phyloP scores from a whole-genome alignment of 2,888 invertebrate genomes.

The Lottia gigantea region DNA sequence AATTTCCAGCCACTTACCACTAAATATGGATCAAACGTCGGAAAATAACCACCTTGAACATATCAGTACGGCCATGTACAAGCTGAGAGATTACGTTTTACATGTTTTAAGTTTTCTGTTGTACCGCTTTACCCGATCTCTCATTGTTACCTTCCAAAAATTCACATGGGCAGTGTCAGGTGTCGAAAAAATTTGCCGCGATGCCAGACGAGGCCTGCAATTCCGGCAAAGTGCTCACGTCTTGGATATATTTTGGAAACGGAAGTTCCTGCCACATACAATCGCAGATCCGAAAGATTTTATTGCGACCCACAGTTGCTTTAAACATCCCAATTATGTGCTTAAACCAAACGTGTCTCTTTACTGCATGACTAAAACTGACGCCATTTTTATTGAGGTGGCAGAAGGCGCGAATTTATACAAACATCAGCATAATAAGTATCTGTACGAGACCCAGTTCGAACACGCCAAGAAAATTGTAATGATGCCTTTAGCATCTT shows the following conservation, averaged over 20 bases:
- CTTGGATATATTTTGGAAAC: conserved; percentile 54
- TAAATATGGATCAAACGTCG: conserved; percentile 31
- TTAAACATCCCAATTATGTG: conserved; percentile 57
- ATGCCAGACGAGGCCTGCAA: conserved; percentile 51
- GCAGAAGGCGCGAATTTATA: conserved; percentile 46
- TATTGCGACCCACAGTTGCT: conserved; percentile 53
- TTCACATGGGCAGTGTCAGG: conserved; percentile 60
- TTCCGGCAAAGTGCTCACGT: conserved; percentile 61
- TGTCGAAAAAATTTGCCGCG: conserved; percentile 52
- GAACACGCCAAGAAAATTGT: conserved; percentile 50
- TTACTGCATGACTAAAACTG: conserved; percentile 54
- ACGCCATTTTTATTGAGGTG: conserved; percentile 57
- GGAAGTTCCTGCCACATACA: conserved; percentile 48
- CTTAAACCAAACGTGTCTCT: conserved; percentile 54
- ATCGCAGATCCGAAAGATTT: conserved; percentile 55
- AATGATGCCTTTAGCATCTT: conserved; percentile 58
- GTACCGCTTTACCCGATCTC: conserved; percentile 47
- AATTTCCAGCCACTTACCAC: too few relatives aligned
- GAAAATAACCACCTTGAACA: conserved; percentile 46
- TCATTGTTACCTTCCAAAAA: conserved; percentile 55
- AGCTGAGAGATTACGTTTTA: conserved; percentile 50
- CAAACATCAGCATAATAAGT: conserved; percentile 32
- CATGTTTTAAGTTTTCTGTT: conserved; percentile 48
- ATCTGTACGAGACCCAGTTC: conserved; percentile 54
- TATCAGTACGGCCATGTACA: conserved; percentile 52